phyloP scores from a whole-genome alignment of 1,140 invertebrate species.

The Rhyacophila brunnea region DNA sequence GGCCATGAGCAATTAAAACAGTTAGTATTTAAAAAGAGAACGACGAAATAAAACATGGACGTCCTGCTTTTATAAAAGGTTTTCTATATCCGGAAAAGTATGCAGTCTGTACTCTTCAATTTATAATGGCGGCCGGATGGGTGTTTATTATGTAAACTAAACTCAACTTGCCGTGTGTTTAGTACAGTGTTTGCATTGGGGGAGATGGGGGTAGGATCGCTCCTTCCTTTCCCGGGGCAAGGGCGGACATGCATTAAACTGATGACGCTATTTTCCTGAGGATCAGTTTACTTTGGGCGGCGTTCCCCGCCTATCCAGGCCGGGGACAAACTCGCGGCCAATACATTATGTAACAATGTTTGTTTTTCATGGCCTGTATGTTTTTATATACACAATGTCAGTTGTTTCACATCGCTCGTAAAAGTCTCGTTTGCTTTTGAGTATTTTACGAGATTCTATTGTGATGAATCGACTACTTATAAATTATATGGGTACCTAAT shows the following conservation, averaged over 20 bases:
- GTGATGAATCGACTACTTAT: too few relatives aligned
- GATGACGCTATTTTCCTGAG: slow-evolving; percentile 33
- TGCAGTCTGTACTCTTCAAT: slow-evolving; percentile 10
- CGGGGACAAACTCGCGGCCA: slow-evolving; percentile 1
- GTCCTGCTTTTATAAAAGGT: too few relatives aligned
- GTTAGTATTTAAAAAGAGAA: too few relatives aligned
- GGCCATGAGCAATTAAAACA: too few relatives aligned
- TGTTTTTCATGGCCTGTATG: slow-evolving; percentile 26
- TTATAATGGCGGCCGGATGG: slow-evolving; percentile 30
- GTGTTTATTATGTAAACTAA: slow-evolving; percentile 36
- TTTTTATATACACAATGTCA: slow-evolving; percentile 4
- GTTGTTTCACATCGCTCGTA: slow-evolving; percentile 16
- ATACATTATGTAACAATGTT: slow-evolving; percentile 35
- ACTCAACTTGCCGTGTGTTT: slow-evolving; percentile 4
- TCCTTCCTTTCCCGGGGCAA: not conserved
- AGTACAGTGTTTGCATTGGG: slow-evolving; percentile 16
- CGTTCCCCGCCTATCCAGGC: not conserved
- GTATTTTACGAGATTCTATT: not conserved
- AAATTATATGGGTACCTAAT: too few relatives aligned
- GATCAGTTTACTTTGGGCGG: slow-evolving; percentile 34
- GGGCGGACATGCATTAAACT: slow-evolving; percentile 32
- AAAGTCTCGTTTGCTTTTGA: slow-evolving; percentile 22
- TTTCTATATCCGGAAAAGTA: not conserved
- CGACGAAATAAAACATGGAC: too few relatives aligned
- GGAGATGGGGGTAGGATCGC: not conserved